A percentile compares a stretch with the other conserved stretches of the same genome.
phyloP scores from a whole-genome alignment of 2,113 vertebrate species.

The Calonectris borealis region DNA sequence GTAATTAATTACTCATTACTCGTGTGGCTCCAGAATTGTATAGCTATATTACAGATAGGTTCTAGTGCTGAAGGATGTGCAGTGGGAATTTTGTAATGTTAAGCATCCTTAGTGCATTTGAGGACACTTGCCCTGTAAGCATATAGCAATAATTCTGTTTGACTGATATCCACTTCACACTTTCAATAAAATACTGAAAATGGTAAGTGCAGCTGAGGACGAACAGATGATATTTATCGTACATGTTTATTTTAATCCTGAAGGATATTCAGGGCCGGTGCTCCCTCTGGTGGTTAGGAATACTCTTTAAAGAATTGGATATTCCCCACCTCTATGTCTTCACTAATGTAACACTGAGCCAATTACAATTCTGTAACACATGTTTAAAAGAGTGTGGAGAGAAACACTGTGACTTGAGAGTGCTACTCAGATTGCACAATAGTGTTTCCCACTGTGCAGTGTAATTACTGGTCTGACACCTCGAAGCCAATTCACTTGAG shows the following conservation, averaged over 20 bases:
- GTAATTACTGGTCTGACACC: neutral
- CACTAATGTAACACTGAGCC: neutral
- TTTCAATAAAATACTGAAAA: conserved; percentile 45
- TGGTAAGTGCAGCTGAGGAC: conserved; percentile 57
- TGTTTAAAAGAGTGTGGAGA: neutral
- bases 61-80: neutral
- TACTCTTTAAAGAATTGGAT: neutral
- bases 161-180: conserved; percentile 50
- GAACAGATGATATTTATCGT: conserved; percentile 32
- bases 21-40: neutral
- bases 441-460: neutral
- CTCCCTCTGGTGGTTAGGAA: conserved; percentile 58
- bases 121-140: conserved; percentile 17
- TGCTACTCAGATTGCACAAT: accelerated
- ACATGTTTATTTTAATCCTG: conserved; percentile 9
- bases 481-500: neutral
- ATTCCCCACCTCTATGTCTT: neutral
- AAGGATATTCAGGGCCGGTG: neutral
- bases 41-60: neutral
- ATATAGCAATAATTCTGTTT: conserved; percentile 37
- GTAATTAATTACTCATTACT: conserved; percentile 38
- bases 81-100: conserved; percentile 29
- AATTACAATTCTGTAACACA: neutral
- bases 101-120: conserved; percentile 19
- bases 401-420: neutral